These are phyloP conservation scores for Dolichopus griseipennis DNA, from an alignment of 2,888 invertebrate genomes.

Conservation along the genomic window DNA sequence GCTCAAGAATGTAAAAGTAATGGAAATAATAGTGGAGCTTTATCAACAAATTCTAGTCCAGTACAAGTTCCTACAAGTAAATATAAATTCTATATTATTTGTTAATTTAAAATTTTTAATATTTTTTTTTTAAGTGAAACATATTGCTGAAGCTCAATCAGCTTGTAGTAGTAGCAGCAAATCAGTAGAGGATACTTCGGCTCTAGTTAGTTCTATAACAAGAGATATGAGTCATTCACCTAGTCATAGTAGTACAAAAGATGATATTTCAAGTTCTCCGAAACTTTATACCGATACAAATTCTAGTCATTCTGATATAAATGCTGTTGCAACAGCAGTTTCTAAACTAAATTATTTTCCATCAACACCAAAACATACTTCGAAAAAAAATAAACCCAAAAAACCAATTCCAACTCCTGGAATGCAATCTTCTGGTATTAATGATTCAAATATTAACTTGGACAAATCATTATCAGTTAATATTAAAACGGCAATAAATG, in stretches of 20 bases:
- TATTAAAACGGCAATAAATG: constrained; percentile 29
- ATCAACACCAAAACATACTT: constrained; percentile 39
- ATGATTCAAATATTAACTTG: background rate
- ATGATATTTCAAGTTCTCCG: constrained; percentile 21
- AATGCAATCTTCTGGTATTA: constrained; percentile 8
- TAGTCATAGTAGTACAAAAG: constrained; percentile 38
- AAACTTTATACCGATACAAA: constrained; percentile 15
- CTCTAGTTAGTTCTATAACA: constrained; percentile 52
- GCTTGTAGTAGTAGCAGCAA: constrained; percentile 29
- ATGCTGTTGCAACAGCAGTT: constrained; percentile 42
- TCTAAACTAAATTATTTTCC: constrained; percentile 41
- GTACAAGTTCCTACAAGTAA: constrained; percentile 51
- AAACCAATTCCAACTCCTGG: constrained; percentile 21
- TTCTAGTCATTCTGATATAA: constrained; percentile 34
- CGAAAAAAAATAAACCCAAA: constrained; percentile 27
- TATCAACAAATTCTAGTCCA: constrained; percentile 47
- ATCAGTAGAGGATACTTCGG: constrained; percentile 48
- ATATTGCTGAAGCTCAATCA: constrained; percentile 17
- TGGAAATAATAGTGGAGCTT: constrained; percentile 47
- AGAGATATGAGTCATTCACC: constrained; percentile 54
- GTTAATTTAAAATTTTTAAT: background rate
- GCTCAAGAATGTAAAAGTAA: constrained; percentile 60
- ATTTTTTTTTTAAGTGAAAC: constrained; percentile 18
- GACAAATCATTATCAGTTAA: constrained; percentile 25
- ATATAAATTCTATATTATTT: constrained; percentile 19